Evolutionary conservation across 2,113 vertebrate genomes (phyloP).

Genomic region (Pyrgilauda ruficollis): DNA sequence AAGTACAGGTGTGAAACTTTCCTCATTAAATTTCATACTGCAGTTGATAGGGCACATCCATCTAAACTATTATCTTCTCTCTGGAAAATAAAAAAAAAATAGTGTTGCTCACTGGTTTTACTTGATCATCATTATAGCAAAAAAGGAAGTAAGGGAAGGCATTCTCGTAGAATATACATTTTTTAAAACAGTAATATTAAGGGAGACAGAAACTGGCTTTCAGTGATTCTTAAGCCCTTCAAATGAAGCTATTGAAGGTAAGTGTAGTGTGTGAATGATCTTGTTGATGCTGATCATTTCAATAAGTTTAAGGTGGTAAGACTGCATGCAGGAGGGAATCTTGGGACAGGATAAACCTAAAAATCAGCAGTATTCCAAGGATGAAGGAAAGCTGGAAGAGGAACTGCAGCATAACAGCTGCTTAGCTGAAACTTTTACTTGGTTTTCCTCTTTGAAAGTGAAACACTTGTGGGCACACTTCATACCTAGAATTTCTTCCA

Average conservation of each 20-base stretch:
- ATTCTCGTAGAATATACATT: background rate
- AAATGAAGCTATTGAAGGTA: background rate
- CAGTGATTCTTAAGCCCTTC: background rate
- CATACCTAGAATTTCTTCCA: background rate
- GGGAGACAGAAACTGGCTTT: background rate
- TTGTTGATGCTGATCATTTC: background rate
- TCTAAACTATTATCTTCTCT: background rate
- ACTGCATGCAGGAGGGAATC: background rate
- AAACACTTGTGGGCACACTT: background rate
- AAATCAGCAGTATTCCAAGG: background rate
- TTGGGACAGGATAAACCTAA: background rate
- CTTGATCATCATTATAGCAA: background rate
- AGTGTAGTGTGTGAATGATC: background rate
- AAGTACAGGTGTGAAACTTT: constrained; percentile 25
- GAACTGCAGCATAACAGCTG: accelerated
- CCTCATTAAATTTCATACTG: constrained; percentile 13
- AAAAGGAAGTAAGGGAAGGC: background rate
- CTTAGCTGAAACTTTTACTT: background rate
- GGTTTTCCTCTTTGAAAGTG: background rate
- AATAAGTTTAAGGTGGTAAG: background rate
- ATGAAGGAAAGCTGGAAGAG: background rate
- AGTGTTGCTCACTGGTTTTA: background rate
- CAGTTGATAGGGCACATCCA: constrained; percentile 6
- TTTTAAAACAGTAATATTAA: background rate
- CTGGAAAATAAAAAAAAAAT: background rate